Conservation (phyloP, 2,113 vertebrate genomes). For the Notiomystis cincta region DNA sequence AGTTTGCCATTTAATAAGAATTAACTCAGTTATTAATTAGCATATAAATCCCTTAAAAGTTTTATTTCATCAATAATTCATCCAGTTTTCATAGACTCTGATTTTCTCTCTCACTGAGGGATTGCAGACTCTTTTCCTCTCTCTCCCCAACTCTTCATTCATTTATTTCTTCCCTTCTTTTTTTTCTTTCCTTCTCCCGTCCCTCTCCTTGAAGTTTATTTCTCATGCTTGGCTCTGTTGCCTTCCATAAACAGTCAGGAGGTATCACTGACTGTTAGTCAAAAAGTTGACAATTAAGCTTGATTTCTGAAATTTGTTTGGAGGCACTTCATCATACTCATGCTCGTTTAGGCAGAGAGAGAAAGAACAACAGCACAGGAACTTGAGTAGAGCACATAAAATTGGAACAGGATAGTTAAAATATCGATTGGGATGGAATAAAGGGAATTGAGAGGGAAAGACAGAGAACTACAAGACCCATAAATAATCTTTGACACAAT, state of each 20-base stretch:
- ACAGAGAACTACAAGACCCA: not conserved
- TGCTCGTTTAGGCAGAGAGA: not conserved
- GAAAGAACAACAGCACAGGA: not conserved
- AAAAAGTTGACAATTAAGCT: not conserved
- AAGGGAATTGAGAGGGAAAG: not conserved
- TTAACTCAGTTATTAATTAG: not conserved
- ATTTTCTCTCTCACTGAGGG: not conserved
- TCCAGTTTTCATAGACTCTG: not conserved
- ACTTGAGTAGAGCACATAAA: not conserved
- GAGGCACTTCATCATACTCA: not conserved
- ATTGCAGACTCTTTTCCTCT: not conserved
- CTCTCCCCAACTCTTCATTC: not conserved
- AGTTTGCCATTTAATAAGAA: not conserved
- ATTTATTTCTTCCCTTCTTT: not conserved
- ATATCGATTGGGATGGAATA: not conserved
- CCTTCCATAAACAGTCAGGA: not conserved
- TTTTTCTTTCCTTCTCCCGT: not conserved
- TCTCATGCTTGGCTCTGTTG: not conserved
- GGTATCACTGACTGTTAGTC: not conserved
- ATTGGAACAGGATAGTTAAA: not conserved
- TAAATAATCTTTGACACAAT: not conserved
- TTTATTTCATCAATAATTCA: conserved; percentile 11
- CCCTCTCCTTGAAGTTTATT: not conserved
- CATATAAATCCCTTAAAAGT: not conserved
- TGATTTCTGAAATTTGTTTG: not conserved